phyloP scores from a whole-genome alignment of 2,797 vertebrate species.

The Melanotaenia boesemani region DNA sequence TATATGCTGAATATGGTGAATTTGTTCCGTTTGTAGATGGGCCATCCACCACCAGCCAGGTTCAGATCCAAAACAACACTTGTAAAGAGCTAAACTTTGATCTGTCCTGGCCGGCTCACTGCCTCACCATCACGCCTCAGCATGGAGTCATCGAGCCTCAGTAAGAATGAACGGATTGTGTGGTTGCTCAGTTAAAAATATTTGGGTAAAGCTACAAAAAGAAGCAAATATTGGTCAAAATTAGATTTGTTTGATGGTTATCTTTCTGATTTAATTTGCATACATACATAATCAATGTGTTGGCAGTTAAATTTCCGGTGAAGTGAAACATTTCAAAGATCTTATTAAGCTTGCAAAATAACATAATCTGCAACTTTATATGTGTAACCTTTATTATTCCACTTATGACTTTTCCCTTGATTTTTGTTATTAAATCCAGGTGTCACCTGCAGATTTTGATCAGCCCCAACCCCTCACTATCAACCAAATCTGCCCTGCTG shows the following conservation, averaged over 20 bases:
- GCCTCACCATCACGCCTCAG: conserved; percentile 94
- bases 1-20: not conserved
- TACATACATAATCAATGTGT: too few species aligned
- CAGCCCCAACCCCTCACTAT: conserved; percentile 92
- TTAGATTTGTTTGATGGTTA: too few species aligned
- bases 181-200: not conserved
- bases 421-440: conserved; percentile 71
- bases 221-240: not conserved
- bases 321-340: too few species aligned
- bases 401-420: not conserved
- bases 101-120: conserved; percentile 96
- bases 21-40: conserved; percentile 77
- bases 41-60: conserved; percentile 79
- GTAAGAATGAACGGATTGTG: conserved; percentile 79
- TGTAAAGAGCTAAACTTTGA: conserved; percentile 89
- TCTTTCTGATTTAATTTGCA: too few species aligned
- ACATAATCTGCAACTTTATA: not conserved
- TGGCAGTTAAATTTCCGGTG: too few species aligned
- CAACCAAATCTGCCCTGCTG: conserved; percentile 84
- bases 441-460: conserved; percentile 90
- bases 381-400: not conserved
- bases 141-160: conserved; percentile 89
- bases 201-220: not conserved
- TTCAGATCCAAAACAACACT: conserved; percentile 88
- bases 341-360: too few species aligned